Percentiles rank a stretch among this genome's conserved stretches.
Evolutionary conservation across 2,888 invertebrate species (phyloP).

Genomic region (Calameuta idolon): DNA sequence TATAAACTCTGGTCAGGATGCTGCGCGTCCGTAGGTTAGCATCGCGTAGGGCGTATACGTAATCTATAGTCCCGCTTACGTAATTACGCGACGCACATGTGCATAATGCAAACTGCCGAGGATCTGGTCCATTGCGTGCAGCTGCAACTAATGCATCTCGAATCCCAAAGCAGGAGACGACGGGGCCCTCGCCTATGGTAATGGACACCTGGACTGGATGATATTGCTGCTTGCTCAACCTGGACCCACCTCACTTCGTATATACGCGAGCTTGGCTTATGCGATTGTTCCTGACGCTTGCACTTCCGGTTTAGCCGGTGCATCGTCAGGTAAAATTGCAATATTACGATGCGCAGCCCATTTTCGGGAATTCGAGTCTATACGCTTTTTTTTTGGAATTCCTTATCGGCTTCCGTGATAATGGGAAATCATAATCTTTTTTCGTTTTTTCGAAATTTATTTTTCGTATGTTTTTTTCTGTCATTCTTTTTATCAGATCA

Average conservation of each 20-base stretch:
- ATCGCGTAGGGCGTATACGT: neutral
- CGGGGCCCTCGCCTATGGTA: neutral
- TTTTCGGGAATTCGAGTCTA: neutral
- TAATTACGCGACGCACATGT: constrained; percentile 62
- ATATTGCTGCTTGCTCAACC: neutral
- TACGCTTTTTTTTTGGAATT: neutral
- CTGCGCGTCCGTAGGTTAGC: neutral
- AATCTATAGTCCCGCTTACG: constrained; percentile 29
- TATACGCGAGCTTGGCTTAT: neutral
- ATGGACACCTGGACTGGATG: neutral
- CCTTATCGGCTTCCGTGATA: neutral
- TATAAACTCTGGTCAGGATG: neutral
- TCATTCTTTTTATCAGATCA: neutral
- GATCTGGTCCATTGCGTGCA: constrained; percentile 45
- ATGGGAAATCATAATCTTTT: neutral
- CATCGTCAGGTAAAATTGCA: neutral
- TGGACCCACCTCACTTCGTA: neutral
- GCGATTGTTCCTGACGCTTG: neutral
- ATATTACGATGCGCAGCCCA: neutral
- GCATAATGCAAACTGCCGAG: constrained; percentile 58
- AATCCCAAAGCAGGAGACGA: constrained; percentile 14
- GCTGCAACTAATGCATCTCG: constrained; percentile 63
- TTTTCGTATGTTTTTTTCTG: neutral
- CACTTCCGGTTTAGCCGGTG: neutral
- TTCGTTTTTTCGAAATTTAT: neutral